Base-by-base conservation (phyloP, 2,113 vertebrate genomes). In the Bubo scandiacus region DNA sequence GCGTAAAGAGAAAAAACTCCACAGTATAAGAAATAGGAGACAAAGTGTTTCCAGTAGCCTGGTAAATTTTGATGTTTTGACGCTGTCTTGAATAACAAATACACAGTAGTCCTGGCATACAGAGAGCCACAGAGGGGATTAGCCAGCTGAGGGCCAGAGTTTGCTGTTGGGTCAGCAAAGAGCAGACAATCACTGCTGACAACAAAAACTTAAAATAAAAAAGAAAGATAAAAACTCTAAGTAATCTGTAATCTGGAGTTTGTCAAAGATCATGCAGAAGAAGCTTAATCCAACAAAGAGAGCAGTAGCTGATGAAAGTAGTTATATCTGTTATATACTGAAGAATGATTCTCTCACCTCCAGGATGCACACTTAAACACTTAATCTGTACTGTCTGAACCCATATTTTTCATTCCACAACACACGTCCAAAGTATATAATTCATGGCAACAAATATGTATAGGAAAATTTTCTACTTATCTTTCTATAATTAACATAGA, bases 1-100 rank as follows among this genome's bases (percentile, higher is more conserved):
- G 12, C 3, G 2, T 42, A 90, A 93, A 61, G 16, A 2, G 27
- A 5, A 0, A 11, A 58, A 65, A 78, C 15, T 0, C 1, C 11
- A 61, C 7, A 45, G 7, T 12, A 65, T 1, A 1, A 83, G n/a
- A 72, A 52, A 12, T 7, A 70, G 18, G 11, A 78, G 34, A 87
- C 5, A 29, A 78, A 52, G 21, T 10, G 4, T 26, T 82, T 86
- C 67, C 25, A 80, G 30, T 42, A 75, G 23, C 11, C 8, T 72
- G 40, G 25, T 27, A 66, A 68, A 63, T 59, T 42, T 38, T 54
- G 57, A 62, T 54, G 25, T 3, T 74, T 57, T 81, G 49, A 90
- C 82, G 26, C 42, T 59, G 9, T 12, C 30, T 62, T 74, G 36
- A 70, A 63, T 9, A 36, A 49, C 25, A 63, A 29, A 77, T 23